phyloP scores from a whole-genome alignment of 2,888 invertebrate genomes.

The Stramonita haemastoma region DNA sequence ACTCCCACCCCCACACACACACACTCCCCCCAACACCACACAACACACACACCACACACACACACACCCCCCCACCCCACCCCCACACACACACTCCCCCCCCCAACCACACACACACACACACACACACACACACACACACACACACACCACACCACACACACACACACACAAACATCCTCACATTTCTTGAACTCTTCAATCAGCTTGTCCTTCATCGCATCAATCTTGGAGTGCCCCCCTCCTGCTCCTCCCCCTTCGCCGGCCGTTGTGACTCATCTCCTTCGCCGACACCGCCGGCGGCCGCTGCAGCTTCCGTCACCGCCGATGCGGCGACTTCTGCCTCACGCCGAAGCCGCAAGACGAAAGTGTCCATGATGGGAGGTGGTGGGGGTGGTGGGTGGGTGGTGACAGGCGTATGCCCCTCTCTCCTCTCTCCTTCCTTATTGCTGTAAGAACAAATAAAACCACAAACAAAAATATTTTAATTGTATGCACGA shows the following conservation, averaged over 20 bases:
- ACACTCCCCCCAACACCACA: too few species aligned
- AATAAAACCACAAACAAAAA: background rate
- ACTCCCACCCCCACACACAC: background rate
- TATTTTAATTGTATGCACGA: background rate
- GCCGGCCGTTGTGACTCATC: slow-evolving; percentile 45
- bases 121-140: background rate
- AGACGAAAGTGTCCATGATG: slow-evolving; percentile 51
- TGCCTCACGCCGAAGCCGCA: slow-evolving; percentile 53
- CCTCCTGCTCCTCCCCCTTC: slow-evolving; percentile 46
- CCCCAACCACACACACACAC: background rate
- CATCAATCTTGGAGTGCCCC: slow-evolving; percentile 53
- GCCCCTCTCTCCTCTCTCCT: slow-evolving; percentile 20
- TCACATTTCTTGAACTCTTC: slow-evolving; percentile 65
- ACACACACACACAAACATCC: slow-evolving; percentile 23
- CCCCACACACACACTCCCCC: background rate
- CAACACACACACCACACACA: background rate
- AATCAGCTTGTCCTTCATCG: slow-evolving; percentile 62
- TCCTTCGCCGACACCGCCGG: slow-evolving; percentile 41
- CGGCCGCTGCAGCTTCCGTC: slow-evolving; percentile 39
- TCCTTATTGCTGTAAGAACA: background rate
- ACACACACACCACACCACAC: too few species aligned
- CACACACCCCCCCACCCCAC: background rate
- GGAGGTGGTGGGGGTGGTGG: slow-evolving; percentile 40
- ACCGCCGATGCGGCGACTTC: slow-evolving; percentile 41
- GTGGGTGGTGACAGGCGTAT: background rate